Percentiles rank a stretch among this genome's conserved stretches.
Evolutionary conservation across 2,113 vertebrate species (phyloP).

Genomic region (Scalopus aquaticus): DNA sequence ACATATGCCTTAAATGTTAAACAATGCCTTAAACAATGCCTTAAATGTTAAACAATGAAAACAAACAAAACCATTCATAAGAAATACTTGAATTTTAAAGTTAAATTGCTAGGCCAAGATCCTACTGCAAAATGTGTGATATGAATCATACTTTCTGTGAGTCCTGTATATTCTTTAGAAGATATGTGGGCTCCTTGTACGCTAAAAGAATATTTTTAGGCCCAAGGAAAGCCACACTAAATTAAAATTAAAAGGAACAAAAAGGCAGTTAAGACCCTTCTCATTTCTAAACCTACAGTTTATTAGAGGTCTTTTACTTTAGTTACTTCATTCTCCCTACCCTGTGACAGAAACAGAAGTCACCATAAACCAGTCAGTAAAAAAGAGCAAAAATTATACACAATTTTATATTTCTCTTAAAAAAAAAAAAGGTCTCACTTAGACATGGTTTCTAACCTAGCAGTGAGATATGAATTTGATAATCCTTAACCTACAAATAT

Average conservation of each 20-base stretch:
- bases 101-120: neutral
- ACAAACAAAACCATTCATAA: constrained; percentile 30
- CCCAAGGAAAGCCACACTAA: constrained; percentile 38
- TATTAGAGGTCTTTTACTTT: neutral
- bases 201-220: constrained; percentile 4
- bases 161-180: constrained; percentile 21
- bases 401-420: neutral
- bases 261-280: neutral
- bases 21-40: neutral
- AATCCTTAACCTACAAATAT: neutral
- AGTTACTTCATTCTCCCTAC: neutral
- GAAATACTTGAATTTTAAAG: neutral
- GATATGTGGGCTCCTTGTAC: neutral
- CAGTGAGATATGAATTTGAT: neutral
- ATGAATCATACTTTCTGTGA: neutral
- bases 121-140: neutral
- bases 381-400: neutral
- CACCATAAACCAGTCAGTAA: neutral
- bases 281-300: constrained; percentile 7
- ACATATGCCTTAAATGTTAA: constrained; percentile 31
- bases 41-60: constrained; percentile 19
- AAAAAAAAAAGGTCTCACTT: neutral
- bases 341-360: neutral
- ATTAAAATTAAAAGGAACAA: constrained; percentile 8
- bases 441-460: neutral